Conservation (phyloP, 1,140 invertebrate genomes). For the Orussus abietinus region DNA sequence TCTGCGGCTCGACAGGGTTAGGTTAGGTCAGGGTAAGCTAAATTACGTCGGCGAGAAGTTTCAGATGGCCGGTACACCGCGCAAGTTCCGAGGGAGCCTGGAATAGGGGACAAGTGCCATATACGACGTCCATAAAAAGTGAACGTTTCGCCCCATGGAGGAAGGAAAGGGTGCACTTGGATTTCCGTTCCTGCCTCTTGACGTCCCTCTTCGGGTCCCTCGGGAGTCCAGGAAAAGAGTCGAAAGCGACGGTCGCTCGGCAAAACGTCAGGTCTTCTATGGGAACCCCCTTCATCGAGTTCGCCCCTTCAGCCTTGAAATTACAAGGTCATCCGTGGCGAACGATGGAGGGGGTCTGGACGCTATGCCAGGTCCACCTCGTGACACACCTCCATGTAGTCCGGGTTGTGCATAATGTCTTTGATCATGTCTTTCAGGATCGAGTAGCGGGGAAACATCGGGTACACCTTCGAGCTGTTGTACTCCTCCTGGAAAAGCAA, state of each 20-base stretch:
- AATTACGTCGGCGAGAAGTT: too few species aligned
- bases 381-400: conserved; percentile 94
- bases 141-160: too few species aligned
- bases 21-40: too few species aligned
- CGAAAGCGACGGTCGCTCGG: too few species aligned
- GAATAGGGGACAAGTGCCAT: too few species aligned
- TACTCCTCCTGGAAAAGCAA: conserved; percentile 72
- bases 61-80: too few species aligned
- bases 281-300: conserved; percentile 42
- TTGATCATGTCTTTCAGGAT: conserved; percentile 96
- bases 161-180: too few species aligned
- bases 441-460: conserved; percentile 87
- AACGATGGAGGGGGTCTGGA: conserved; percentile 47
- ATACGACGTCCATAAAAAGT: too few species aligned
- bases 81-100: too few species aligned
- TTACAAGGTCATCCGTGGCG: conserved; percentile 47
- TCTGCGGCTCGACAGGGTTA: too few species aligned
- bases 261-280: too few species aligned
- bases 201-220: neutral
- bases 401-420: conserved; percentile 87
- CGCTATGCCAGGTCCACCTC: conserved; percentile 64
- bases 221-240: conserved; percentile 2
- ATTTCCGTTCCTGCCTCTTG: too few species aligned
- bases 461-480: conserved; percentile 83
- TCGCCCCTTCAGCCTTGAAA: conserved; percentile 12